Percentiles rank a stretch among this genome's conserved stretches.
These are phyloP conservation scores for Athalia cordata DNA, from an alignment of 2,888 invertebrate genomes.

Conservation along the genomic window DNA sequence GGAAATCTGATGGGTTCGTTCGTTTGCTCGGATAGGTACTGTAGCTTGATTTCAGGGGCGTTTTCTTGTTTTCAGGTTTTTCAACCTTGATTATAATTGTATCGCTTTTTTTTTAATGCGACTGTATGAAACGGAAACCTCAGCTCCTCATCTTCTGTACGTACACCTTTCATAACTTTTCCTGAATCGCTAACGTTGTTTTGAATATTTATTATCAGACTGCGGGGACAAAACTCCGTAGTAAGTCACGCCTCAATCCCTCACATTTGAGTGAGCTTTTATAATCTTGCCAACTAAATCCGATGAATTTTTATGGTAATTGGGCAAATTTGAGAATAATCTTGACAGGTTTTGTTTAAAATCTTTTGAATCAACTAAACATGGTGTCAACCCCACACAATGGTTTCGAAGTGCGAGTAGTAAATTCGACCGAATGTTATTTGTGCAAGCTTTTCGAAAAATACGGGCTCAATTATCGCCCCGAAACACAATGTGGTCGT, in stretches of 20 bases:
- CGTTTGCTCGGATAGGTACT: not conserved
- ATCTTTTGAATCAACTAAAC: no score
- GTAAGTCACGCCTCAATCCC: not conserved
- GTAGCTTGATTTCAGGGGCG: not conserved
- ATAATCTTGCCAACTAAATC: not conserved
- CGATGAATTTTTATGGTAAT: not conserved
- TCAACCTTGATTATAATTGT: not conserved
- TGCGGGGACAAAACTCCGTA: not conserved
- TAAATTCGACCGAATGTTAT: no score
- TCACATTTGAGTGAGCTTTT: constrained; percentile 4
- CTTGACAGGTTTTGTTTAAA: no score
- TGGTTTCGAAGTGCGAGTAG: no score
- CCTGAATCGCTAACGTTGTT: not conserved
- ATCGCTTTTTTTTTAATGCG: not conserved
- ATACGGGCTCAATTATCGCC: no score
- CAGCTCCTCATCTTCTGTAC: not conserved
- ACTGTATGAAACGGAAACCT: not conserved
- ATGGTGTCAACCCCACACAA: no score
- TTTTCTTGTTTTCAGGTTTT: not conserved
- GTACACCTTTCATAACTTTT: not conserved
- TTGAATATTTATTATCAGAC: not conserved
- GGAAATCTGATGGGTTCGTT: not conserved
- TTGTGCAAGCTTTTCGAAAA: no score
- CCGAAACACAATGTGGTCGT: not conserved
- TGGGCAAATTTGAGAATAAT: not conserved